These are phyloP conservation scores for Danaus chrysippus DNA, from an alignment of 2,888 invertebrate species.

Conservation along the genomic window DNA sequence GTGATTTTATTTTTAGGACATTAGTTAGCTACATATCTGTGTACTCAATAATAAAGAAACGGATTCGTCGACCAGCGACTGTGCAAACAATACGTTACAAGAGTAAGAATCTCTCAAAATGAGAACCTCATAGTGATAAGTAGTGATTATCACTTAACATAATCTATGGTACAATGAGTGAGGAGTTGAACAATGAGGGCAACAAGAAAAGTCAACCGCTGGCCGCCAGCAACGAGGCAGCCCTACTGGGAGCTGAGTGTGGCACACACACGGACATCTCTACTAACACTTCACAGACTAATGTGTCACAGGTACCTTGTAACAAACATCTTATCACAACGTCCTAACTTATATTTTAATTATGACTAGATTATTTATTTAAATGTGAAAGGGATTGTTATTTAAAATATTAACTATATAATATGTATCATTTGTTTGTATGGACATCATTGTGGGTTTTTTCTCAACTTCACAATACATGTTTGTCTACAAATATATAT, in stretches of 20 bases:
- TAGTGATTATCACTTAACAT: constrained; percentile 44
- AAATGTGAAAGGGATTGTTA: too few species aligned
- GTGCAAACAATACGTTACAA: constrained; percentile 41
- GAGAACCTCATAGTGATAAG: constrained; percentile 50
- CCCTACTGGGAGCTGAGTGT: constrained; percentile 36
- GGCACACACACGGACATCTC: constrained; percentile 46
- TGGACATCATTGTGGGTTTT: too few species aligned
- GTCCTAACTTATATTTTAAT: too few species aligned
- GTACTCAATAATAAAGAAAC: constrained; percentile 25
- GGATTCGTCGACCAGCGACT: constrained; percentile 34
- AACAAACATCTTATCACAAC: constrained; percentile 6
- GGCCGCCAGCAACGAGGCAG: constrained; percentile 37
- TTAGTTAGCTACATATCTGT: constrained; percentile 15
- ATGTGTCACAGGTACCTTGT: constrained; percentile 48
- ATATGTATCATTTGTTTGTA: too few species aligned
- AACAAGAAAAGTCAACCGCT: constrained; percentile 50
- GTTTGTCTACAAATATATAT: too few species aligned
- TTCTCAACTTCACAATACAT: too few species aligned
- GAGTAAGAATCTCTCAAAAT: constrained; percentile 43
- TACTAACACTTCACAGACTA: constrained; percentile 53
- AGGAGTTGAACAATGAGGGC: constrained; percentile 65
- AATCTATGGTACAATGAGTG: constrained; percentile 68
- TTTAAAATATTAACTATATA: too few species aligned
- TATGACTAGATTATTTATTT: too few species aligned
- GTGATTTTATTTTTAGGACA: constrained; percentile 32